Evolutionary conservation across 2,797 vertebrate species (phyloP).

Genomic region (Delichon dasypus): DNA sequence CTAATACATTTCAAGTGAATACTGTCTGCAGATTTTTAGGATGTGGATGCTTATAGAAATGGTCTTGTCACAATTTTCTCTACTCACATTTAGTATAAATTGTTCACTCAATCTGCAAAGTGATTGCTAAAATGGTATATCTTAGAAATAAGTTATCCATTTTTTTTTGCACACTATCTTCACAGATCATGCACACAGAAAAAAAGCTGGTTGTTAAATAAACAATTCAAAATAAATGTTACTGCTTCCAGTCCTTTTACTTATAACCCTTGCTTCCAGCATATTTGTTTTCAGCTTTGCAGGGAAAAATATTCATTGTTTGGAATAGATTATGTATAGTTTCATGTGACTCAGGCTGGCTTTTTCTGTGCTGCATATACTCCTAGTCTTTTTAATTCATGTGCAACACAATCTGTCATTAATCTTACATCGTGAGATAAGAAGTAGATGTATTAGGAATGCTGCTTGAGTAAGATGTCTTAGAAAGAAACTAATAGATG

Average conservation of each 20-base stretch:
- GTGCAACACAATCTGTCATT: constrained; percentile 24
- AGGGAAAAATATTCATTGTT: background rate
- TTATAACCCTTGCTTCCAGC: background rate
- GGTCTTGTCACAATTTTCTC: background rate
- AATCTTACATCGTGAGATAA: constrained; percentile 30
- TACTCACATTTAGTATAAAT: background rate
- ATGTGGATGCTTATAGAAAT: background rate
- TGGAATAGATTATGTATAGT: background rate
- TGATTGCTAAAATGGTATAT: background rate
- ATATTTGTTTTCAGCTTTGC: background rate
- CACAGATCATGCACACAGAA: background rate
- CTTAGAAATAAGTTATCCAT: background rate
- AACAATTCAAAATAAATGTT: constrained; percentile 15
- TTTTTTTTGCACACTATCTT: background rate
- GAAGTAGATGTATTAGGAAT: background rate
- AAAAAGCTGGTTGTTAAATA: background rate
- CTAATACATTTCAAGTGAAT: background rate
- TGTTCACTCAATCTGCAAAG: background rate
- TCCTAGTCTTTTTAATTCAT: background rate
- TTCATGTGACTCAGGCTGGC: background rate
- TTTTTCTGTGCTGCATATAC: background rate
- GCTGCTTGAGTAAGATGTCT: background rate
- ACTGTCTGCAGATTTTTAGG: background rate
- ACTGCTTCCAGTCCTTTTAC: background rate
- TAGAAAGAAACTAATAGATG: background rate